A percentile compares a stretch with the other conserved stretches of the same genome.
Conservation (phyloP, 2,797 vertebrate species). For the Tinamus major region DNA sequence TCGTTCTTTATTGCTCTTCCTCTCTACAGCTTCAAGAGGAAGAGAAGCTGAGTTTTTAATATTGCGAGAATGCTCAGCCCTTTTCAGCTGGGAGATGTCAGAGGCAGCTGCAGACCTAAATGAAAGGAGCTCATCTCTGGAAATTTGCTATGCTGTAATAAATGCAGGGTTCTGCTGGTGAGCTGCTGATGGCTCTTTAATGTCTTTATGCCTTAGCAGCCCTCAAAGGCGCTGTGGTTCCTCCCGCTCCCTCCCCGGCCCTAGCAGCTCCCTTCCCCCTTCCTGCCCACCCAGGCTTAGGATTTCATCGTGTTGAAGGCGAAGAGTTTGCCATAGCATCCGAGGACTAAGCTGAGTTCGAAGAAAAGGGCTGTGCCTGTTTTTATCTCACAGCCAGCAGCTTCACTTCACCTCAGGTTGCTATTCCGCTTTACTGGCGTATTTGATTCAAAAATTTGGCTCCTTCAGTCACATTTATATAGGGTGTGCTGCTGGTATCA, state of each 20-base stretch:
- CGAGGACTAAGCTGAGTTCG: neutral
- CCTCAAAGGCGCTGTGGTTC: neutral
- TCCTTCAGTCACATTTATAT: neutral
- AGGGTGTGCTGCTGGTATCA: neutral
- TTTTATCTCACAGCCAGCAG: neutral
- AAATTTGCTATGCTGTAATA: slow-evolving; percentile 65
- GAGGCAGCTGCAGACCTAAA: slow-evolving; percentile 66
- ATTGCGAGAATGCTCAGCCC: slow-evolving; percentile 46
- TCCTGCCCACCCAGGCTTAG: neutral
- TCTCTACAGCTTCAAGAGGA: slow-evolving; percentile 36
- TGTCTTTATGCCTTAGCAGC: slow-evolving; percentile 40
- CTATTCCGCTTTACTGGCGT: neutral
- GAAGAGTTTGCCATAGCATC: neutral
- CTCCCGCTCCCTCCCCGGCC: neutral
- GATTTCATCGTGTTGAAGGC: neutral
- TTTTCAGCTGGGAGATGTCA: slow-evolving; percentile 69
- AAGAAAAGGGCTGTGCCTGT: neutral
- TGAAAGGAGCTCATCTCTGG: slow-evolving; percentile 67
- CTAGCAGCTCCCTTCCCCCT: neutral
- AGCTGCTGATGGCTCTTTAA: slow-evolving; percentile 65
- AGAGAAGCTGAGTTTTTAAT: slow-evolving; percentile 65
- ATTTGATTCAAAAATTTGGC: neutral
- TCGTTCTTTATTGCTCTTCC: slow-evolving; percentile 48
- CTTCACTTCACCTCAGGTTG: neutral
- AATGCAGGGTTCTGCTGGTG: slow-evolving; percentile 41